phyloP scores from a whole-genome alignment of 2,113 vertebrate genomes.

The Platichthys flesus region DNA sequence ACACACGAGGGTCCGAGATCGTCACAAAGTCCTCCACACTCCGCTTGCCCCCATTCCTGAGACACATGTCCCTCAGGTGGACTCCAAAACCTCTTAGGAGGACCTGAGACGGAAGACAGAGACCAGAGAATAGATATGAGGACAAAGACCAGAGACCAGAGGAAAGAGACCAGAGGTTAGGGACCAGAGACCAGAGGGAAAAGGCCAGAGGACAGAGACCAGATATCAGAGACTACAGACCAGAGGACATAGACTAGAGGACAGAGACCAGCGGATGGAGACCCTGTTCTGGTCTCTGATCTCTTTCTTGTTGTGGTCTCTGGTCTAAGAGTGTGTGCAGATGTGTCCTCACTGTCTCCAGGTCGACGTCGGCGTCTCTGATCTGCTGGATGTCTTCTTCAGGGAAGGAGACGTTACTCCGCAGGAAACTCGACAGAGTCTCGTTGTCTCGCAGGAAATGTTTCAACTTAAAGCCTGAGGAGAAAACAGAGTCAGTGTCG shows the following conservation, averaged over 20 bases:
- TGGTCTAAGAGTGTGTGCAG: constrained; percentile 1
- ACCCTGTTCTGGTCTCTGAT: no score
- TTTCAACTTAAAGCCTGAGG: constrained; percentile 88
- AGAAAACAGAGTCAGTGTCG: constrained; percentile 5
- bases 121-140: neutral
- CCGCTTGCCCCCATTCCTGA: constrained; percentile 27
- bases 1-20: constrained; percentile 69
- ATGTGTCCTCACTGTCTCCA: constrained; percentile 84
- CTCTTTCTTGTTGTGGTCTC: no score
- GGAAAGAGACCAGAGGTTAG: no score
- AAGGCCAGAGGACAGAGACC: no score
- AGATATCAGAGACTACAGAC: no score
- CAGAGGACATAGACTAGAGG: no score
- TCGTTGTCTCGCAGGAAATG: constrained; percentile 92
- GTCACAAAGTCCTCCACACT: constrained; percentile 79
- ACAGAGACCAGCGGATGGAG: no score
- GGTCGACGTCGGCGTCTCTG: constrained; percentile 82
- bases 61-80: constrained; percentile 85
- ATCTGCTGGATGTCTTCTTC: constrained; percentile 79
- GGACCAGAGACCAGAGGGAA: no score
- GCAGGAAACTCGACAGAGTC: constrained; percentile 89
- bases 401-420: constrained; percentile 84
- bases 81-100: constrained; percentile 85
- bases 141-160: no score
- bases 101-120: constrained; percentile 74